Evolutionary conservation across 2,888 invertebrate genomes (phyloP).

Genomic region (Odontothrips loti): DNA sequence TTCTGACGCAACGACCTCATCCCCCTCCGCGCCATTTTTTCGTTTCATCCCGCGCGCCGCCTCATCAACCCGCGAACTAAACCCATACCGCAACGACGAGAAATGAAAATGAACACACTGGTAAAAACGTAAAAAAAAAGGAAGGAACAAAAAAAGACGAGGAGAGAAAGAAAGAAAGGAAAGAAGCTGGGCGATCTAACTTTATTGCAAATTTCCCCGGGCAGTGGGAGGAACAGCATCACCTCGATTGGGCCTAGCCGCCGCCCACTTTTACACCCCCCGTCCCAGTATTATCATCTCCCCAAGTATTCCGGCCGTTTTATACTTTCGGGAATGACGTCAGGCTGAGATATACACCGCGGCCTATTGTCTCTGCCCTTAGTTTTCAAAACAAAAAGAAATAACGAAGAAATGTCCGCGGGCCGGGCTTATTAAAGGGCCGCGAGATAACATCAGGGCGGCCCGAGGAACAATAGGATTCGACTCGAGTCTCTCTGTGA

Average conservation of each 20-base stretch:
- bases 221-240: not conserved
- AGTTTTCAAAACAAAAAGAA: not conserved
- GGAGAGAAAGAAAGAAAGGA: not conserved
- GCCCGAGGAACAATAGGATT: too few relatives aligned
- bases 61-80: constrained; percentile 23
- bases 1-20: not conserved
- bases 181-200: constrained; percentile 26
- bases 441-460: not conserved
- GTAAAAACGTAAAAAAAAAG: not conserved
- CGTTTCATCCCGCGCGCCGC: constrained; percentile 9
- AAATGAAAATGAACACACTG: constrained; percentile 26
- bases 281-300: not conserved
- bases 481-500: too few relatives aligned
- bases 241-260: constrained; percentile 7
- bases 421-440: not conserved
- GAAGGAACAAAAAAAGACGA: not conserved
- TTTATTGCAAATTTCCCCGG: constrained; percentile 20
- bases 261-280: constrained; percentile 21
- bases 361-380: not conserved
- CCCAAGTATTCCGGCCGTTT: constrained; percentile 17
- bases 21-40: not conserved
- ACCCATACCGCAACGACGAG: constrained; percentile 25
- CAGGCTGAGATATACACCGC: not conserved
- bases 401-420: constrained; percentile 3
- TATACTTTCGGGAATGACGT: constrained; percentile 24